Base-by-base conservation (phyloP, 2,888 invertebrate species). In the Macrophya annulata region DNA sequence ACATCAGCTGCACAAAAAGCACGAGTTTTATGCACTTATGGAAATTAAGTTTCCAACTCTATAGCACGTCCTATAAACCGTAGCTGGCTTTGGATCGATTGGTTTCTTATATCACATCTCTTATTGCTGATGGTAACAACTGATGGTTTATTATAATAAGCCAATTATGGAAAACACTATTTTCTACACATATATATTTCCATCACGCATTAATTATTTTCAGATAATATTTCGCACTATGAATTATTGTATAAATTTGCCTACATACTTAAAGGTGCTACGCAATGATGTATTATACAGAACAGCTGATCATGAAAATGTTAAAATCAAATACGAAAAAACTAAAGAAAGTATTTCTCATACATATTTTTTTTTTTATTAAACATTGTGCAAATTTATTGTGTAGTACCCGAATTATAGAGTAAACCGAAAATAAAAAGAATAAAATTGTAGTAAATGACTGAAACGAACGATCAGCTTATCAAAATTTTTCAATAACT, bases 21-120 rank as follows among this genome's bases (percentile, higher is more conserved):
- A 74, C 72, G 43, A 17, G 43, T 45, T 43, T 40, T 43, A 68
- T 37, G 68, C 68, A 68, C 68, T 12, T 37, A 68, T 68, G 68
- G 68, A 68, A 31, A 68, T 68, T 37, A 8, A 62, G 1, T 68
- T 68, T 68, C 15, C 37, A 5, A 37, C 37, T 68, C 43, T 31
- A 45, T 45, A 10, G 72, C 72, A 74, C 45, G 45, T 25, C 21
- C 40, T 40, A 45, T 21, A n/a, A 2, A n/a, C 65, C 31, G 31
- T 12, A n/a, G n/a, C 5, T 37, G 31, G 37, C 68, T 68, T 68
- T 37, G 68, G 68, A 68, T 68, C 68, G 17, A 68, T 37, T 68
- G 68, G 37, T 68, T 37, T 37, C 37, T 68, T 17, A 55, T 55
- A 55, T 55, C n/a, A 55, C n/a, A 51, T 51, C 51, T 51, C 31